Conservation (phyloP, 2,113 vertebrate species). For the Callithrix jacchus region DNA sequence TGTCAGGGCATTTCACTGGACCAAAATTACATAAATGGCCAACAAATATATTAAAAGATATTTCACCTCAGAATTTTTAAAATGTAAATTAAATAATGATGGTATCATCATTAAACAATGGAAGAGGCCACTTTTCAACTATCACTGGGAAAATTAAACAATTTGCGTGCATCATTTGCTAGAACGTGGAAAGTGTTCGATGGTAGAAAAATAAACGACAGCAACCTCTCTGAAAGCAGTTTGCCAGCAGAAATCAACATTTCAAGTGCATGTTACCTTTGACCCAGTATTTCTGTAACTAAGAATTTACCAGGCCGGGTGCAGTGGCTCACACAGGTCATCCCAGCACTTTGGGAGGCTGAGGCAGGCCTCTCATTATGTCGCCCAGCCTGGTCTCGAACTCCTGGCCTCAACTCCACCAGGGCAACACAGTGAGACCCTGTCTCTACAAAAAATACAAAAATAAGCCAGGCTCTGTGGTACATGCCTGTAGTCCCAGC, state of each 20-base stretch:
- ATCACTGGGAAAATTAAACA: neutral
- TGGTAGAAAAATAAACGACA: neutral
- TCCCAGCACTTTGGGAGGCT: too few relatives aligned
- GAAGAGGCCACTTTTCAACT: neutral
- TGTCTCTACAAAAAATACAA: too few relatives aligned
- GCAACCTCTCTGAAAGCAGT: neutral
- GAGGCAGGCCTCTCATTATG: too few relatives aligned
- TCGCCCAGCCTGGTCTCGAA: too few relatives aligned
- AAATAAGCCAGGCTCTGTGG: too few relatives aligned
- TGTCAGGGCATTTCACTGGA: neutral
- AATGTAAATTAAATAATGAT: conserved; percentile 23
- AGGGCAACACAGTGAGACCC: too few relatives aligned
- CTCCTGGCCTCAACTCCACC: too few relatives aligned
- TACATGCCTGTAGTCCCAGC: too few relatives aligned
- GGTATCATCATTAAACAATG: neutral
- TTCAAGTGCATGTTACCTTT: neutral
- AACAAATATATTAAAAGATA: neutral
- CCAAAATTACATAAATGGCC: neutral
- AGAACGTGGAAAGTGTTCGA: neutral
- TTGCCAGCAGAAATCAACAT: neutral
- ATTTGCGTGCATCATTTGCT: neutral
- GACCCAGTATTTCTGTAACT: neutral
- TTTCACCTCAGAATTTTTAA: neutral
- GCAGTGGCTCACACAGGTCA: too few relatives aligned
- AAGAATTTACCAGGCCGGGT: neutral